Evolutionary conservation across 2,888 invertebrate genomes (phyloP).

Genomic region (Phortica magna): DNA sequence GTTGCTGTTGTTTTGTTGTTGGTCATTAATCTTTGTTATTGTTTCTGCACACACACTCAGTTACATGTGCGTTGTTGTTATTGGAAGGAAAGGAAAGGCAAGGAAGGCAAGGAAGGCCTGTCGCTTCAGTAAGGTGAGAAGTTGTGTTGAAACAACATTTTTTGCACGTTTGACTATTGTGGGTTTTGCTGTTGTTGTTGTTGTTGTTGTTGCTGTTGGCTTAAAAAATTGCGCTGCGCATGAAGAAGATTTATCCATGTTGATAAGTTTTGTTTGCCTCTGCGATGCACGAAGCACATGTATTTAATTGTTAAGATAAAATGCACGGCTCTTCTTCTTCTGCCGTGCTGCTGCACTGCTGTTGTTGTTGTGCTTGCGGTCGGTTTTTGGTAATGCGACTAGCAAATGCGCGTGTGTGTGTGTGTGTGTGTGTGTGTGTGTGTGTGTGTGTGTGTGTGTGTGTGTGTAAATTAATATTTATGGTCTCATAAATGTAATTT

Average conservation of each 20-base stretch:
- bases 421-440: not conserved
- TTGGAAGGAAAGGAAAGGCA: constrained; percentile 66
- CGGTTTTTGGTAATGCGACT: constrained; percentile 6
- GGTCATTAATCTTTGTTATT: constrained; percentile 75
- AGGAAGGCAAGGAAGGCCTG: constrained; percentile 32
- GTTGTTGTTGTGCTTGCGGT: constrained; percentile 1
- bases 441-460: too few relatives aligned
- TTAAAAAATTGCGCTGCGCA: not conserved
- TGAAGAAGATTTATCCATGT: not conserved
- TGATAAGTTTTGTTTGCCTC: constrained; percentile 34
- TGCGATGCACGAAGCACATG: constrained; percentile 46
- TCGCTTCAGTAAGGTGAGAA: too few relatives aligned
- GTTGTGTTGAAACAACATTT: too few relatives aligned
- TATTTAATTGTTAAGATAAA: constrained; percentile 68
- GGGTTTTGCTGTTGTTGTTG: too few relatives aligned
- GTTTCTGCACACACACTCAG: constrained; percentile 49
- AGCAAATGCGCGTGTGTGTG: not conserved
- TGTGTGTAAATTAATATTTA: constrained; percentile 36
- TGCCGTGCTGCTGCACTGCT: not conserved
- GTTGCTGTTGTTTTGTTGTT: constrained; percentile 42
- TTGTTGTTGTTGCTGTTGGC: not conserved
- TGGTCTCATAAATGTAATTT: constrained; percentile 49
- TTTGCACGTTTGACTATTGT: too few relatives aligned
- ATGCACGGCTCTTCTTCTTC: constrained; percentile 28
- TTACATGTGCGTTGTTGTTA: constrained; percentile 2